Conservation (phyloP, 2,797 vertebrate species). For the Hybognathus amarus region DNA sequence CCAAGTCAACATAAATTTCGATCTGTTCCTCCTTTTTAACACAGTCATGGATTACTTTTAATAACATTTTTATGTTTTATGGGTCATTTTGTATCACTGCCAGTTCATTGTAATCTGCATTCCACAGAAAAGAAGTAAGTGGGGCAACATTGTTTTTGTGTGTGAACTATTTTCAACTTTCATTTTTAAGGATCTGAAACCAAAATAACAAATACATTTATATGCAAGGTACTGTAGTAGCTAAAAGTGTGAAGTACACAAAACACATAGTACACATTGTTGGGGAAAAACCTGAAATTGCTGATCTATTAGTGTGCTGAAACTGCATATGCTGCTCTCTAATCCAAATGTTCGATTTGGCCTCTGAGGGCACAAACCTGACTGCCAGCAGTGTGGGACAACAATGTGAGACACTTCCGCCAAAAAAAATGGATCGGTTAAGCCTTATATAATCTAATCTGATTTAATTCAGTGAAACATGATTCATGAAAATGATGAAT, state of each 20-base stretch:
- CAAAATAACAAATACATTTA: neutral
- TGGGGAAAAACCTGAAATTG: neutral
- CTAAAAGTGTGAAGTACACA: neutral
- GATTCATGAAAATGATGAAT: neutral
- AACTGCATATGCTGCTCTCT: slow-evolving; percentile 4
- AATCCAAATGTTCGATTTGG: slow-evolving; percentile 19
- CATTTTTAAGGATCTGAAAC: neutral
- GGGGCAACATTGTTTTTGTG: neutral
- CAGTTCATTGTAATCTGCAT: neutral
- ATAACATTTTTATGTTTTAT: neutral
- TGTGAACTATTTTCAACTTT: neutral
- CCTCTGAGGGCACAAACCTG: slow-evolving; percentile 8
- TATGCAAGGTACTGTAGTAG: neutral
- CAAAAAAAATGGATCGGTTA: slow-evolving; percentile 7
- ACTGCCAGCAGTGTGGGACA: slow-evolving; percentile 15
- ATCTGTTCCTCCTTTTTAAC: neutral
- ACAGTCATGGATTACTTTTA: neutral
- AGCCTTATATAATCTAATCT: slow-evolving; percentile 2
- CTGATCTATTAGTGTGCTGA: neutral
- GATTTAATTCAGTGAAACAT: slow-evolving; percentile 8
- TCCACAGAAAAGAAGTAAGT: neutral
- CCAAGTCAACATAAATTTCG: neutral
- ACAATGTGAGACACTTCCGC: slow-evolving; percentile 14
- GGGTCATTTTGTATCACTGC: neutral
- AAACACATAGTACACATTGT: neutral